Base-by-base conservation (phyloP, 2,113 vertebrate genomes). In the Sphaerodactylus townsendi region DNA sequence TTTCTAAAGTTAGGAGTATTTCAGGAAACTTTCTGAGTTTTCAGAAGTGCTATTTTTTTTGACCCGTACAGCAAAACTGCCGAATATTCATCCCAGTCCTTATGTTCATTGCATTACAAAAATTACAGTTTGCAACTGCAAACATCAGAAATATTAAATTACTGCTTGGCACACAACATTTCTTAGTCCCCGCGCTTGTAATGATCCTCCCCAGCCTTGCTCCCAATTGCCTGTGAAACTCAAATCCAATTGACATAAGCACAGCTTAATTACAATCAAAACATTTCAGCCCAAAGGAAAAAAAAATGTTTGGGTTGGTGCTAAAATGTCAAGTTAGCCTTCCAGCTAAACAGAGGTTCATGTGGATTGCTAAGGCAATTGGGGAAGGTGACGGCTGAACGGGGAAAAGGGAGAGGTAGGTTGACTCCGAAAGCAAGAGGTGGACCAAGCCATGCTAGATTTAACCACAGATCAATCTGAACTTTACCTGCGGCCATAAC, bases 311-410 rank as follows among this genome's bases (percentile, higher is more conserved):
- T 89, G 75, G 79, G 56, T 89, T 79, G 88, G 76, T 88, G 79
- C 81, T 86, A 92, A 94, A 94, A 95, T 93, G 92, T 93, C 92
- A 89, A 68, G 86, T 46, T 88, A 87, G 89, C 92, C 93, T 93
- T 91, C 7, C 86, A 93, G 91, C 78, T 88, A 89, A 17, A 72
- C 81, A 90, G 85, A 90, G 85, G 81, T 93, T 92, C 74, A 64
- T 44, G n/a, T 74, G 59, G 90, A 94, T 92, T 89, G 90, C 73
- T 77, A 88, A 91, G 56, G 85, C 78, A 84, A 82, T 74, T 74
- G 75, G 46, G n/a, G 28, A 41, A 44, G 39, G 41, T 15, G 35
- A 25, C 5, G 91, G 84, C 89, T 72, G 87, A 46, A 39, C 7
- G 28, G 33, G 59, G 59, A 13, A n/a, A 21, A 25, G 23, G 46